These are phyloP conservation scores for Agrilus cyanescens DNA, from an alignment of 2,888 invertebrate species.

Conservation along the genomic window DNA sequence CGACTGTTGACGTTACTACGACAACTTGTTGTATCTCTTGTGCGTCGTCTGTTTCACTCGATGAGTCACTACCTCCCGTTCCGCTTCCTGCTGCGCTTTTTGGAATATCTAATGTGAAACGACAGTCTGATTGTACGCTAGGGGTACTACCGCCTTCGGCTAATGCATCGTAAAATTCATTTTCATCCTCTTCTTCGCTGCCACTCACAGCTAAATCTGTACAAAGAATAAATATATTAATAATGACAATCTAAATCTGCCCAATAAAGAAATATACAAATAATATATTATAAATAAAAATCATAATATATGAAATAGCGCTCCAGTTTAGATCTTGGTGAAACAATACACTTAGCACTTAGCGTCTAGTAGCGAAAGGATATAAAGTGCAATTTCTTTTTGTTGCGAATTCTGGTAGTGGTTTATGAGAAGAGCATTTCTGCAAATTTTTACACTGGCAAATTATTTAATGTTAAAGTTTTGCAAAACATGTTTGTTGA, in stretches of 20 bases:
- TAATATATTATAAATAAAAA: no score
- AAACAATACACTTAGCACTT: no score
- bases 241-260: no score
- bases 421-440: no score
- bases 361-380: no score
- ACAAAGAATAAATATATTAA: constrained; percentile 7
- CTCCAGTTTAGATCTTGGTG: no score
- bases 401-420: no score
- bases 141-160: constrained; percentile 32
- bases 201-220: constrained; percentile 40
- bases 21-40: constrained; percentile 37
- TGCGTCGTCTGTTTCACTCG: constrained; percentile 40
- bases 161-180: constrained; percentile 56
- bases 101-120: constrained; percentile 57
- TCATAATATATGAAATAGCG: no score
- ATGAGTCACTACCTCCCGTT: constrained; percentile 33
- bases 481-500: no score
- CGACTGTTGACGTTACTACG: constrained; percentile 25
- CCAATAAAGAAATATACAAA: neutral
- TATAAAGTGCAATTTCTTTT: no score
- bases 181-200: constrained; percentile 62
- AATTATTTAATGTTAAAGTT: no score
- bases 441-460: no score
- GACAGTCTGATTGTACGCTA: constrained; percentile 36
- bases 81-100: constrained; percentile 18